Evolutionary conservation across 1,140 invertebrate genomes (phyloP), one percentile per base, ranked within the genome.

Genomic region (Carposina sasakii): DNA sequence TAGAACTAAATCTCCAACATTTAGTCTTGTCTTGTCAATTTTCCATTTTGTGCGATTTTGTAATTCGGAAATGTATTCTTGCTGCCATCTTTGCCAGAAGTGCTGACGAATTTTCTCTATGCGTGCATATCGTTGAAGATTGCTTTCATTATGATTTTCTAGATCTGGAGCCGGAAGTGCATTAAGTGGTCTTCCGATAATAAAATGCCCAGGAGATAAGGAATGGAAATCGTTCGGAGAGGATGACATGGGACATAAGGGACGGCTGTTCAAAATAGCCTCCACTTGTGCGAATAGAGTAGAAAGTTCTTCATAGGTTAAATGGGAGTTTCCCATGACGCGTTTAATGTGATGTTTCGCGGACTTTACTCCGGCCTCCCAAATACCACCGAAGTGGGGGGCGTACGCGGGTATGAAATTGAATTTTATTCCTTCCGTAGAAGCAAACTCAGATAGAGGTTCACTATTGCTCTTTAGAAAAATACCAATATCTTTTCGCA

Each of bases 191-290:
- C 47, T 20, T 4, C 49, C 55, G 9, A 64, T 63, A 1, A 70
- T 39, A 24, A 62, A 69, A 42, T 69, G 57, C 8, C 46, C 52
- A 6, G 68, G 67, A 3, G 71, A 66, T 3, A 78, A 44, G 9
- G 54, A 16, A 1, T 28, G 3, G 1, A 59, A 24, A 20, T 74
- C 65, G 21, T 54, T 30, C 15, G 63, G 61, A 39, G 63, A 53
- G 2, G 22, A 37, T 2, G 31, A 40, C 15, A 36, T 1, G 13
- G 45, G 26, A 17, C 22, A 26, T 19, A 30, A 43, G 2, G 41
- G 41, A 19, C 41, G 41, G 22, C 22, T 26, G n/a, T 43, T 43
- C 5, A 43, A 3, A 26, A 43, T 26, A 2, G 26, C 22, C 17
- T 43, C 41, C 3, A 43, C 23, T 43, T 43, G 41, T 2, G 41